Evolutionary conservation across 2,888 invertebrate species (phyloP), one percentile per base, ranked within the genome.

Genomic region (Drosophila aldrichi): DNA sequence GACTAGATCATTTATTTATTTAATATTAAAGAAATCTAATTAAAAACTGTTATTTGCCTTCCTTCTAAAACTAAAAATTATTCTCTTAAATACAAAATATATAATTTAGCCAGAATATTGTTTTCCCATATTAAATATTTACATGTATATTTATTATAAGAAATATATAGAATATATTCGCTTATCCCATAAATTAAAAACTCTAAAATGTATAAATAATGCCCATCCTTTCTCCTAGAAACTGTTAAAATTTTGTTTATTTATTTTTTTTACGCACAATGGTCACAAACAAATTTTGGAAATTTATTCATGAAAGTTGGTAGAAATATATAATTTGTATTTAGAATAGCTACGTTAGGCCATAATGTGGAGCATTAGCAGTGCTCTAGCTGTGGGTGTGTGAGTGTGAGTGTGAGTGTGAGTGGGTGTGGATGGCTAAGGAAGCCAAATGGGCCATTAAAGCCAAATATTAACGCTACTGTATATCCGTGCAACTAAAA

Each of bases 321-420:
- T 16, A 14, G 51, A 41, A 18, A 43, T 29, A n/a, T 54, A 63
- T 58, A 58, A 70, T 54, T 58, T 41, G 34, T 40, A 36, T 44
- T 66, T 44, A 77, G 54, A 61, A 29, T 10, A 40, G 55, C 44
- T 62, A 60, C 71, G 76, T 77, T 77, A 48, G 61, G 40, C 43
- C 61, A 65, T 76, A 61, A 68, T 76, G 61, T 18, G 44, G 43
- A 59, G 29, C 40, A 36, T 52, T 36, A 36, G 22, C 48, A 18
- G 18, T 34, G 34, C 12, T 20, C 14, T 34, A 14, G 29, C 14
- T 48, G 48, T 22, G 44, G 22, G 48, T 29, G 32, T 29, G 32
- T 12, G 34, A 0, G 34, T 12, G 34, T n/a, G n/a, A 40, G 54
- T 34, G 38, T 55, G 18, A 2, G 29, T 7, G 9, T 36, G 36